Percentiles rank a stretch among this genome's conserved stretches.
Evolutionary conservation across 1,140 invertebrate species (phyloP).

Genomic region (Pseudomyrmex gracilis): DNA sequence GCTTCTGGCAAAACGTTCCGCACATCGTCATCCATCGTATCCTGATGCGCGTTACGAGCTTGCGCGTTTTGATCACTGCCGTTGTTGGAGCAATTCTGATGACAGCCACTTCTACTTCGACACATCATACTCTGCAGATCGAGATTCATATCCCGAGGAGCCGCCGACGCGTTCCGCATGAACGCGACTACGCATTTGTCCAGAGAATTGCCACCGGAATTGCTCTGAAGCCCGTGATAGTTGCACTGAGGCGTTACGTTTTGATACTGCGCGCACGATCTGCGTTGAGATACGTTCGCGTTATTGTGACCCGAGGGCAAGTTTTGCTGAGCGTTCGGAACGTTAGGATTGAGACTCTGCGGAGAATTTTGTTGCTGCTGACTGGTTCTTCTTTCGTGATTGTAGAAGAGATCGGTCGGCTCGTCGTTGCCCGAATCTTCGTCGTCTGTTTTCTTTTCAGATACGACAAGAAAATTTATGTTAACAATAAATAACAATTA

Average conservation of each 20-base stretch:
- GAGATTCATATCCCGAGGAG: background rate
- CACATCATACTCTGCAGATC: conserved; percentile 35
- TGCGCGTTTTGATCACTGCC: conserved; percentile 19
- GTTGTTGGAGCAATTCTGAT: conserved; percentile 21
- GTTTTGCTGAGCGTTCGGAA: conserved; percentile 71
- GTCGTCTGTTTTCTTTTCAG: conserved; percentile 92
- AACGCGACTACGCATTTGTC: conserved; percentile 12
- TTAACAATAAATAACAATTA: too few species aligned
- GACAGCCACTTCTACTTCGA: conserved; percentile 16
- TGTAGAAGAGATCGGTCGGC: conserved; percentile 91
- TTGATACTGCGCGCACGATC: conserved; percentile 64
- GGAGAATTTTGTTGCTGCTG: conserved; percentile 79
- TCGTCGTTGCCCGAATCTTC: conserved; percentile 98
- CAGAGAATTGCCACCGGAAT: background rate
- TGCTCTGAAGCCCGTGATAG: conserved; percentile 29
- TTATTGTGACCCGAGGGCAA: conserved; percentile 72
- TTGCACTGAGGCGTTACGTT: conserved; percentile 52
- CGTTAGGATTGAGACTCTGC: conserved; percentile 71
- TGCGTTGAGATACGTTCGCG: conserved; percentile 65
- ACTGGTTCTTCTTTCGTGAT: conserved; percentile 79
- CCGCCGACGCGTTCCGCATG: background rate
- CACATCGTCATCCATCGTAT: conserved; percentile 31
- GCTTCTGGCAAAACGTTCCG: background rate
- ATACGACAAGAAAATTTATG: background rate
- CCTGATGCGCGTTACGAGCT: background rate